Percentiles rank a stretch among this genome's conserved stretches.
phyloP scores from a whole-genome alignment of 2,113 vertebrate species.

The Myotis yumanensis region DNA sequence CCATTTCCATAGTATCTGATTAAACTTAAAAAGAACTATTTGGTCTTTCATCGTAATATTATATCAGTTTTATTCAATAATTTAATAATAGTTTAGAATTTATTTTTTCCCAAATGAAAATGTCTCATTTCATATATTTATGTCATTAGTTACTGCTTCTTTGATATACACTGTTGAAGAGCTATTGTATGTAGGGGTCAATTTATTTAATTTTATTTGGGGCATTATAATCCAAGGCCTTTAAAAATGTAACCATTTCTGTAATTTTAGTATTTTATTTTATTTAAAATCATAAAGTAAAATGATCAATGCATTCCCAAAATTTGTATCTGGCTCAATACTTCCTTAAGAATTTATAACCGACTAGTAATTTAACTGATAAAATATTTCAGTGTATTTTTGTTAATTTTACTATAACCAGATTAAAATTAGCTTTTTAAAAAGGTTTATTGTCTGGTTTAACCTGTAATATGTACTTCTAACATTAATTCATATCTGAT shows the following conservation, averaged over 20 bases:
- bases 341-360: background rate
- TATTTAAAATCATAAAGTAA: conserved; percentile 23
- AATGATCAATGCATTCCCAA: background rate
- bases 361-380: background rate
- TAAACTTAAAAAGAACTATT: background rate
- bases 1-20: background rate
- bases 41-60: background rate
- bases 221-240: background rate
- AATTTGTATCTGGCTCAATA: background rate
- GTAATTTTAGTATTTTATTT: background rate
- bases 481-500: background rate
- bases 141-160: background rate
- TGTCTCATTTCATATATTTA: background rate
- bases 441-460: background rate
- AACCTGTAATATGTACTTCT: background rate
- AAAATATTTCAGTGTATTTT: background rate
- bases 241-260: background rate
- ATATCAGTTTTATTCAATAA: background rate
- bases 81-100: background rate
- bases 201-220: background rate
- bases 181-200: background rate
- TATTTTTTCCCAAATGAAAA: background rate
- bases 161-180: background rate
- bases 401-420: background rate
- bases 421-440: background rate